These are phyloP conservation scores for Anhinga anhinga DNA, from an alignment of 2,113 vertebrate species.

Conservation along the genomic window DNA sequence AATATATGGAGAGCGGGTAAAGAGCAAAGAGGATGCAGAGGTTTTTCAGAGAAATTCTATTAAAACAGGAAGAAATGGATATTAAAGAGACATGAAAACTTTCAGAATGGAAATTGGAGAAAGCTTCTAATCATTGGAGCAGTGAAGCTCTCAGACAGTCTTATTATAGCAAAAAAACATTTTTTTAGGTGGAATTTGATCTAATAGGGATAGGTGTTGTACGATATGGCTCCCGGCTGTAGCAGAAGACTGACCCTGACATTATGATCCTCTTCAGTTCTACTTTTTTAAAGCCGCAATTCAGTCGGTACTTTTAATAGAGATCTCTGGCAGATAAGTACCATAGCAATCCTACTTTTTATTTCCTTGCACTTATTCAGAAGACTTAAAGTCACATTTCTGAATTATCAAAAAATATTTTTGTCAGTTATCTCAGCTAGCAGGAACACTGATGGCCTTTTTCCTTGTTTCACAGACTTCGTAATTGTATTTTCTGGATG, in stretches of 20 bases:
- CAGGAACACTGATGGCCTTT: accelerated
- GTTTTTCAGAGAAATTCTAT: not conserved
- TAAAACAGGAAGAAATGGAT: not conserved
- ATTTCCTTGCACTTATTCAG: not conserved
- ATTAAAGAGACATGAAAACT: not conserved
- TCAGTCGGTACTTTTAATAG: not conserved
- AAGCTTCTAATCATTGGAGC: not conserved
- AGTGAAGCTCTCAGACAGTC: not conserved
- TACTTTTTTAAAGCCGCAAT: not conserved
- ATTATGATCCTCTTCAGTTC: not conserved
- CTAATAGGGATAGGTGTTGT: not conserved
- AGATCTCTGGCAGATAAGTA: not conserved
- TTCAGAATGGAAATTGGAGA: not conserved
- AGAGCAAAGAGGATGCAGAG: not conserved
- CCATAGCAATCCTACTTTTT: not conserved
- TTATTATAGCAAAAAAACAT: not conserved
- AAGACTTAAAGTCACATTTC: not conserved
- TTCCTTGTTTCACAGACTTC: not conserved
- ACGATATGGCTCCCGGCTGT: not conserved
- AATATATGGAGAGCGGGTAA: not conserved
- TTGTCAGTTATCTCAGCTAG: not conserved
- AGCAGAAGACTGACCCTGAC: not conserved
- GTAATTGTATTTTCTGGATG: not conserved
- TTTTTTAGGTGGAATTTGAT: not conserved
- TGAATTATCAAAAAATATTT: not conserved